Evolutionary conservation across 2,888 invertebrate genomes (phyloP).

Genomic region (Erebia palarica): DNA sequence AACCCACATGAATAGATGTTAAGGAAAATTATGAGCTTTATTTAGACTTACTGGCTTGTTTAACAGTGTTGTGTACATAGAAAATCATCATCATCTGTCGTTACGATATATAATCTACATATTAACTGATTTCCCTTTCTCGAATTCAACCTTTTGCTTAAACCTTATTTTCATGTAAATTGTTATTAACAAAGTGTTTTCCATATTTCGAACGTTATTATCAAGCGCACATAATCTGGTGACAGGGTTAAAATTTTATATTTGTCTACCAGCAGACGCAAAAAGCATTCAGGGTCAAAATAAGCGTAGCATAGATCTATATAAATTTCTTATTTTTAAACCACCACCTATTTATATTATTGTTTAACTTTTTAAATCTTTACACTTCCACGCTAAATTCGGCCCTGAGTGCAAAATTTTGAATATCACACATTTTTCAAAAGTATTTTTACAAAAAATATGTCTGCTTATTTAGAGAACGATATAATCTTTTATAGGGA

Average conservation of each 20-base stretch:
- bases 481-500: constrained; percentile 47
- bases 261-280: constrained; percentile 67
- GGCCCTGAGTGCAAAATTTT: constrained; percentile 44
- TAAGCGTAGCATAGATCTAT: constrained; percentile 28
- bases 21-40: constrained; percentile 81
- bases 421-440: constrained; percentile 61
- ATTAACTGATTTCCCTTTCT: constrained; percentile 23
- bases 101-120: constrained; percentile 48
- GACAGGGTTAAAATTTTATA: constrained; percentile 76
- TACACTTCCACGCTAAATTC: constrained; percentile 29
- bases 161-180: constrained; percentile 6
- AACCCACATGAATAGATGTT: constrained; percentile 71
- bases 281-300: constrained; percentile 40
- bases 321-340: constrained; percentile 26
- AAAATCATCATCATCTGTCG: constrained; percentile 51
- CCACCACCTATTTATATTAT: constrained; percentile 26
- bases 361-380: constrained; percentile 28
- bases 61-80: constrained; percentile 72
- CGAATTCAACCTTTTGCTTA: constrained; percentile 23
- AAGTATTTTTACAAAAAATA: constrained; percentile 57
- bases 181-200: constrained; percentile 19
- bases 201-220: constrained; percentile 40
- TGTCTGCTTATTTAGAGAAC: constrained; percentile 41
- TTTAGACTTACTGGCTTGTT: constrained; percentile 80
- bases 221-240: constrained; percentile 77